These are phyloP conservation scores for Tachysurus vachellii DNA, from an alignment of 2,113 vertebrate genomes.

Conservation along the genomic window DNA sequence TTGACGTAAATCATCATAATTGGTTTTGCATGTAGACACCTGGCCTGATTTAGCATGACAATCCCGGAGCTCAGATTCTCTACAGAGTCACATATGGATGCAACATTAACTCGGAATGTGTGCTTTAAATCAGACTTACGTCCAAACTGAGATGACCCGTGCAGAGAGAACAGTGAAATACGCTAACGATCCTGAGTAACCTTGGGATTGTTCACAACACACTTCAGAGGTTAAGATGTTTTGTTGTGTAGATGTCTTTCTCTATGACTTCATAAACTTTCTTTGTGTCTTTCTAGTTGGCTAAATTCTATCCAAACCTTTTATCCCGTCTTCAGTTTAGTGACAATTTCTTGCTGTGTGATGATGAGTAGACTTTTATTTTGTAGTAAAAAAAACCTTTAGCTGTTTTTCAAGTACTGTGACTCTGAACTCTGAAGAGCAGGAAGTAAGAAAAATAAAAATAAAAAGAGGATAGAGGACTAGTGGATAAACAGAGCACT, in stretches of 20 bases:
- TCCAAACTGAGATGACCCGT: constrained; percentile 40
- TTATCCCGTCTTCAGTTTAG: not conserved
- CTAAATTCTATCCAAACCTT: not conserved
- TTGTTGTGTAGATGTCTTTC: constrained; percentile 41
- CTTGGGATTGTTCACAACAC: constrained; percentile 48
- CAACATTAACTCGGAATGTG: constrained; percentile 62
- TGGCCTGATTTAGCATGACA: constrained; percentile 63
- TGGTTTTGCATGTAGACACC: constrained; percentile 62
- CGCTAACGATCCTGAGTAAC: constrained; percentile 51
- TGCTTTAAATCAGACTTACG: constrained; percentile 61
- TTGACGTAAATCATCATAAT: constrained; percentile 61
- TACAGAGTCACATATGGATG: constrained; percentile 58
- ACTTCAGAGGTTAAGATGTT: constrained; percentile 51
- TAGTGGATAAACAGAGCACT: constrained; percentile 49
- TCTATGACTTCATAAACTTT: constrained; percentile 20
- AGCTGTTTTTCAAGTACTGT: constrained; percentile 24
- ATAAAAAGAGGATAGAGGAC: constrained; percentile 37
- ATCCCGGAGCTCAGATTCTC: constrained; percentile 8
- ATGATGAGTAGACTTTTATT: not conserved
- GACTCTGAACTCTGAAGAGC: constrained; percentile 51
- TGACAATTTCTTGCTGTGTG: not conserved
- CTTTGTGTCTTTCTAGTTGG: not conserved
- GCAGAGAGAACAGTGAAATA: constrained; percentile 61
- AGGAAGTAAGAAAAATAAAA: constrained; percentile 34
- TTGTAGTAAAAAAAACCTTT: not conserved